Evolutionary conservation across 2,888 invertebrate genomes (phyloP).

Genomic region (Drosophila phalerata): DNA sequence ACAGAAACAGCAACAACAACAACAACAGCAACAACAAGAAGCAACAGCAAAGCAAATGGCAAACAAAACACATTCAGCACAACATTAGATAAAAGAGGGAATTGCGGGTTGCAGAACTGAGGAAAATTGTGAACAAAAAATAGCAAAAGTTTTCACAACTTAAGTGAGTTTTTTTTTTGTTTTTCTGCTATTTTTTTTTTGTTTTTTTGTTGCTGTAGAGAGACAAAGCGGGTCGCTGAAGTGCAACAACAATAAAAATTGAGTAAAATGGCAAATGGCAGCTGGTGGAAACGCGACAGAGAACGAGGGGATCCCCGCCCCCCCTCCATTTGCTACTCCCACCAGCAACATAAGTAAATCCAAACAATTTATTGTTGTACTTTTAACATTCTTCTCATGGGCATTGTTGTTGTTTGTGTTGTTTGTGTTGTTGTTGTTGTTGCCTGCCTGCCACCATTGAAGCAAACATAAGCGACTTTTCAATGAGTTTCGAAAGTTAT

Average conservation of each 20-base stretch:
- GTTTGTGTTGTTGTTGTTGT: constrained; percentile 53
- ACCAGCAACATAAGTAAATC: constrained; percentile 68
- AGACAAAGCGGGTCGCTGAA: constrained; percentile 76
- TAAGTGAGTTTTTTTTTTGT: constrained; percentile 64
- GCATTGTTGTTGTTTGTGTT: constrained; percentile 57
- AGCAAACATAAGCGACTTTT: constrained; percentile 79
- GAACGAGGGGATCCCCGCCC: constrained; percentile 3
- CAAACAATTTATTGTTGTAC: constrained; percentile 79
- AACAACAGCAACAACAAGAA: constrained; percentile 32
- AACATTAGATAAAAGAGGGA: constrained; percentile 30
- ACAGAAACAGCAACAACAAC: constrained; percentile 27
- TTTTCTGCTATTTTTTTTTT: constrained; percentile 27
- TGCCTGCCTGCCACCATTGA: constrained; percentile 70
- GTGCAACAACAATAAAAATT: constrained; percentile 79
- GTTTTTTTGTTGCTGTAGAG: constrained; percentile 36
- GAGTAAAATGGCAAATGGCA: constrained; percentile 79
- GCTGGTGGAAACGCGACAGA: constrained; percentile 41
- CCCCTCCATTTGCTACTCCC: neutral
- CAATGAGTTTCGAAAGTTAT: constrained; percentile 79
- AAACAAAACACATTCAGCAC: constrained; percentile 72
- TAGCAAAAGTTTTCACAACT: constrained; percentile 77
- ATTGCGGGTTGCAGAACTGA: constrained; percentile 14
- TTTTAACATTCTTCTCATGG: constrained; percentile 76
- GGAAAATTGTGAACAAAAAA: constrained; percentile 56
- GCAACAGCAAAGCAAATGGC: constrained; percentile 69